Evolutionary conservation across 1,140 invertebrate genomes (phyloP).

Genomic region (Proctacanthus coquilletti): DNA sequence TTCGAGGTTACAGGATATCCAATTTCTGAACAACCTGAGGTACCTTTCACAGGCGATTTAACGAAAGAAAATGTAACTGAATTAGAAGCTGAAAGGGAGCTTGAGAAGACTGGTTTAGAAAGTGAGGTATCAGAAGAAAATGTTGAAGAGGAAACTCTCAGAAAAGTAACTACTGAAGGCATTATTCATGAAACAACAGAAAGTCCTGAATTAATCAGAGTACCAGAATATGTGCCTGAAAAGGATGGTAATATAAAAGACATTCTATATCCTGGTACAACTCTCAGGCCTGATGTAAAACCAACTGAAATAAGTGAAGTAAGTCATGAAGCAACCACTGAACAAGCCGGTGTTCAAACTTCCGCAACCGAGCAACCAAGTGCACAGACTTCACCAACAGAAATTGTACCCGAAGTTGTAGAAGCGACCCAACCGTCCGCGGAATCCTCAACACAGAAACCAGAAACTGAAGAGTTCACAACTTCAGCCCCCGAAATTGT

Average conservation of each 20-base stretch:
- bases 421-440: slow-evolving; percentile 8
- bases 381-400: slow-evolving; percentile 9
- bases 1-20: too few species aligned
- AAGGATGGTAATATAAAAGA: too few species aligned
- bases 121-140: background rate
- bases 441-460: background rate
- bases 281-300: background rate
- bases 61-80: background rate
- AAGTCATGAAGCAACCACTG: background rate
- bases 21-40: too few species aligned
- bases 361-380: slow-evolving; percentile 7
- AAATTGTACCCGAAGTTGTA: slow-evolving; percentile 5
- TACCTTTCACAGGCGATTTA: too few species aligned
- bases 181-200: too few species aligned
- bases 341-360: slow-evolving; percentile 4
- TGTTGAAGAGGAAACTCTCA: too few species aligned
- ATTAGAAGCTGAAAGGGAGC: background rate
- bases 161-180: too few species aligned
- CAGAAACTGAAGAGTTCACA: background rate
- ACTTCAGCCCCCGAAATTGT: background rate
- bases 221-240: too few species aligned
- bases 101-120: background rate
- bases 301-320: background rate
- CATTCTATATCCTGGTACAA: too few species aligned
- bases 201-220: too few species aligned